Evolutionary conservation across 2,113 vertebrate species (phyloP), one percentile per base, ranked within the genome.

Genomic region (Donacobius atricapilla): DNA sequence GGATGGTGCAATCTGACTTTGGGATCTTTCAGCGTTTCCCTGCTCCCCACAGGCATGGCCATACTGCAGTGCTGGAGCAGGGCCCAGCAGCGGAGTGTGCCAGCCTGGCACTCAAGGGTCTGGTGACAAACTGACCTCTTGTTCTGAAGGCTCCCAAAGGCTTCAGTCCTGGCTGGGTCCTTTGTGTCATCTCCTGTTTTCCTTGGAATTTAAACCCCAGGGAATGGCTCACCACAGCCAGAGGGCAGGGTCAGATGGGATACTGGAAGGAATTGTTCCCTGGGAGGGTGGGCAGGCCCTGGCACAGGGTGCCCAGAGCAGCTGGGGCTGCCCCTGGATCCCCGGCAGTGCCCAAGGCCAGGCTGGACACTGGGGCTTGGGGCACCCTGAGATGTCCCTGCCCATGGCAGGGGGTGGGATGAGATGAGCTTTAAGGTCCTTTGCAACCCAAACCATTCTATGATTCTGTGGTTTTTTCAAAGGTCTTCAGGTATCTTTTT

Each of bases 231-330:
- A 28, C 14, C 10, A 5, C 2, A 45, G 33, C 13, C 65, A 57
- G 54, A 61, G n/a, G 8, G 20, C 20, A 75, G 27, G 14, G 6
- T 0, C 50, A 2, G 4, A 0, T 78, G 81, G 51, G 50, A 18
- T 9, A 7, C 8, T 25, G 28, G 42, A 33, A 75, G 50, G 37
- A 71, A 70, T 50, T 57, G 4, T 13, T n/a, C 27, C 15, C 80
- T 71, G 50, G 0, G 3, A 45, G 50, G 37, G 5, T 39, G 22
- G 4, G 4, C 2, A 56, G 53, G 64, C 6, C 15, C 64, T 90
- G 71, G 72, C 72, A 44, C 57, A 78, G 80, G 15, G 5, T 69
- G 16, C 65, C 64, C 80, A 64, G 88, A 71, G 72, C 8, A 78
- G 57, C 81, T 84, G 72, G 2, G 35, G 51, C 77, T 66, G 68